Evolutionary conservation across 2,888 invertebrate genomes (phyloP), one percentile per base, ranked within the genome.

Genomic region (Diplolepis rosae): DNA sequence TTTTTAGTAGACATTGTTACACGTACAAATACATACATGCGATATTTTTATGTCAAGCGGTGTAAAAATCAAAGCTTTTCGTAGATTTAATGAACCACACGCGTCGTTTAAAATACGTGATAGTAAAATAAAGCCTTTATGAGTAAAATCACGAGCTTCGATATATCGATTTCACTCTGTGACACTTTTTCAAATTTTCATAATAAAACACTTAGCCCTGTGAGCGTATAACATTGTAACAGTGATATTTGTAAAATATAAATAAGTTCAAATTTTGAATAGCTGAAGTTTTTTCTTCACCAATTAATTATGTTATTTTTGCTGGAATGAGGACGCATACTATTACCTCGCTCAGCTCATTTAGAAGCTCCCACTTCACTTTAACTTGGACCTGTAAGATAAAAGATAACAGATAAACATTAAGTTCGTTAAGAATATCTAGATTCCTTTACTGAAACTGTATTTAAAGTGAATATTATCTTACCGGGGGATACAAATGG

Each of bases 1-100:
- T 78, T 72, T 80, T 24, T 79, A 77, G 67, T 76, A 78, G 66
- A 65, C 48, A 61, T 75, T 78, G 71, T 79, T 80, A 74, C 56
- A 71, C 72, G 52, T 77, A 73, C 76, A 72, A 73, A 77, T 76
- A 76, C 67, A 80, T 71, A 75, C 67, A 80, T 71, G 74, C 66
- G 22, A 78, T 78, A 77, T 79, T 80, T 75, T 76, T 7, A 56
- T 24, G 18, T 39, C 35, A n/a, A n/a, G n/a, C 4, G 13, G 9
- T 24, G n/a, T 35, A 24, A 56, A 13, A 22, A 61, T 22, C 11
- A 2, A 39, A 61, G 35, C 13, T 15, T 7, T 52, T 52, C 30
- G 52, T 52, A 32, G 30, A n/a, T 7, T 30, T 52, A 30, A 52
- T 6, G n/a, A 52, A 15, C 15, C 7, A 15, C 30, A 27, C 30